Evolutionary conservation across 2,888 invertebrate species (phyloP).

Genomic region (Alviniconcha strummeri): DNA sequence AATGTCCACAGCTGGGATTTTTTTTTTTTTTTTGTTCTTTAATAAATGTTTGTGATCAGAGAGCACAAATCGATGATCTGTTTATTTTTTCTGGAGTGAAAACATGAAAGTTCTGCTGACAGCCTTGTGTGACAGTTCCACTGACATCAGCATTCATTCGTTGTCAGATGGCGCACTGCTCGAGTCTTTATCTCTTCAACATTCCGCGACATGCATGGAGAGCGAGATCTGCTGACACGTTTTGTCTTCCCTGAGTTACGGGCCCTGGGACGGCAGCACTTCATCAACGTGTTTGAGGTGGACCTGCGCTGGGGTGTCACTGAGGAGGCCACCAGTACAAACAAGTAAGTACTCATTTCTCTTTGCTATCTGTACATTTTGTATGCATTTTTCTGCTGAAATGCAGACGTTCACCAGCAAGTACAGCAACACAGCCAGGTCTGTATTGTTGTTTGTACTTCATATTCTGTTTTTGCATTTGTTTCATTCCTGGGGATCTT

Average conservation of each 20-base stretch:
- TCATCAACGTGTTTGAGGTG: slow-evolving; percentile 72
- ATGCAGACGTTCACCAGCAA: too few relatives aligned
- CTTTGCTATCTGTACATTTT: neutral
- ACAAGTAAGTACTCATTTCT: slow-evolving; percentile 56
- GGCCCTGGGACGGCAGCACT: slow-evolving; percentile 67
- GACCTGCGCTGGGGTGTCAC: slow-evolving; percentile 76
- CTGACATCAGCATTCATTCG: neutral
- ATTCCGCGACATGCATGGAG: slow-evolving; percentile 76
- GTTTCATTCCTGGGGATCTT: neutral
- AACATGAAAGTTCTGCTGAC: too few relatives aligned
- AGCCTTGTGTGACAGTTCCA: too few relatives aligned
- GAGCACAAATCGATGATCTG: too few relatives aligned
- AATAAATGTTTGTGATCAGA: too few relatives aligned
- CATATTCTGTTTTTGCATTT: neutral
- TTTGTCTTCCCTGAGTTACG: slow-evolving; percentile 75
- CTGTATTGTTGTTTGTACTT: too few relatives aligned
- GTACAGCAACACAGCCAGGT: too few relatives aligned
- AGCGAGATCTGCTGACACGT: slow-evolving; percentile 74
- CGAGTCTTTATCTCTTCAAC: slow-evolving; percentile 76
- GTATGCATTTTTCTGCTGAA: too few relatives aligned
- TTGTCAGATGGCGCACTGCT: slow-evolving; percentile 72
- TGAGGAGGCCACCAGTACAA: slow-evolving; percentile 68
- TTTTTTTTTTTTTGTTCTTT: too few relatives aligned
- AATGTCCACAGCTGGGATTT: too few relatives aligned
- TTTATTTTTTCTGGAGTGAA: too few relatives aligned